A percentile compares a stretch with the other conserved stretches of the same genome.
phyloP scores from a whole-genome alignment of 1,140 invertebrate genomes.

The Drosophila trapezifrons region DNA sequence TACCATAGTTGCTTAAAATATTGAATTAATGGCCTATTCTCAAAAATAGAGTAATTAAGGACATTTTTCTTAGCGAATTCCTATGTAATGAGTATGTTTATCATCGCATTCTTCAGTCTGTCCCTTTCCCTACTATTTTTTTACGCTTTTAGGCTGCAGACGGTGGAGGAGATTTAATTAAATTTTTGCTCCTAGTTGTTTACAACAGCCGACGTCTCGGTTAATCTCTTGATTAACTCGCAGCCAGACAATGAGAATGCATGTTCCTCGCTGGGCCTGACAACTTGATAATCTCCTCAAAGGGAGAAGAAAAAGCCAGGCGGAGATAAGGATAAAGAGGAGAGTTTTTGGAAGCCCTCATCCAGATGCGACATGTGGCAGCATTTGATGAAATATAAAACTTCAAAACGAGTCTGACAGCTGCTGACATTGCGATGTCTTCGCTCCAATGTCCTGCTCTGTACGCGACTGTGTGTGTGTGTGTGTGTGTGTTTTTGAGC shows the following conservation, averaged over 20 bases:
- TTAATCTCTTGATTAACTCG: conserved; percentile 68
- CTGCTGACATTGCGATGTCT: conserved; percentile 56
- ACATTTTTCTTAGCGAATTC: not conserved
- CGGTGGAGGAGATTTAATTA: conserved; percentile 65
- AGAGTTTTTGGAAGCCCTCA: conserved; percentile 22
- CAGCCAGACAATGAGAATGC: conserved; percentile 57
- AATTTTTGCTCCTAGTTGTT: conserved; percentile 55
- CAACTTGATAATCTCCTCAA: conserved; percentile 68
- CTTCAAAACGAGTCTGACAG: conserved; percentile 63
- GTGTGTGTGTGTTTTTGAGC: not conserved
- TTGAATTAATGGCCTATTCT: too few species aligned
- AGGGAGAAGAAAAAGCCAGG: not conserved
- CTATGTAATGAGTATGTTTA: conserved; percentile 1
- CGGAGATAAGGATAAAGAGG: conserved; percentile 8
- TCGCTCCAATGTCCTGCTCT: conserved; percentile 4
- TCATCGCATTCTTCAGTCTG: not conserved
- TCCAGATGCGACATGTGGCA: conserved; percentile 61
- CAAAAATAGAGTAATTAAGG: too few species aligned
- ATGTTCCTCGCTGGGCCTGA: conserved; percentile 51
- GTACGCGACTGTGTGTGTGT: not conserved
- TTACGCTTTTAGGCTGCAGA: conserved; percentile 25
- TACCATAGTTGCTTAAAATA: too few species aligned
- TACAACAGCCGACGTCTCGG: conserved; percentile 47
- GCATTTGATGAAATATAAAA: conserved; percentile 76
- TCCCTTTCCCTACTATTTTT: not conserved